Percentiles rank a stretch among this genome's conserved stretches.
phyloP scores from a whole-genome alignment of 2,888 invertebrate species.

The Microdon myrmicae region DNA sequence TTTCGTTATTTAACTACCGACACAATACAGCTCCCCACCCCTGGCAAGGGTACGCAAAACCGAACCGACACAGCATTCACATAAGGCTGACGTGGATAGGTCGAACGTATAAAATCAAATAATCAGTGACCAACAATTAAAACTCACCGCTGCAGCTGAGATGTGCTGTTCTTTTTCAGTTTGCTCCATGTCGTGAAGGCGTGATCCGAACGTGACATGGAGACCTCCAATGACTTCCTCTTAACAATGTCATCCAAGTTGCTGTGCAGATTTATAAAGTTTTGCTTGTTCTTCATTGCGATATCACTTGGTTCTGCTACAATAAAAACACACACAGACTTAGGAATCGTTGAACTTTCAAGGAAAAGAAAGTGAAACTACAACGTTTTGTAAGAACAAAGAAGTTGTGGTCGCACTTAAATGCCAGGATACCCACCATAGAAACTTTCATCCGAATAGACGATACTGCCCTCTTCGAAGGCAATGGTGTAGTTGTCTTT shows the following conservation, averaged over 20 bases:
- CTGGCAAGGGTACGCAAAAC: constrained; percentile 4
- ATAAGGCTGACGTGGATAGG: constrained; percentile 11
- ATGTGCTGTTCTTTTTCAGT: constrained; percentile 77
- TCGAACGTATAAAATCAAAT: constrained; percentile 9
- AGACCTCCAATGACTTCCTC: constrained; percentile 72
- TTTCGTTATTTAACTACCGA: constrained; percentile 38
- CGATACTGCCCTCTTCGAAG: constrained; percentile 89
- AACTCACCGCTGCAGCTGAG: constrained; percentile 72
- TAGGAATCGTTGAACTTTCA: constrained; percentile 1
- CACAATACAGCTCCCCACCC: constrained; percentile 1
- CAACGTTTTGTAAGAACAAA: constrained; percentile 31
- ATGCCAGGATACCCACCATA: constrained; percentile 66
- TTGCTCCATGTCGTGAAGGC: constrained; percentile 91
- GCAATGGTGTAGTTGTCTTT: constrained; percentile 96
- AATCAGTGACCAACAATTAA: neutral
- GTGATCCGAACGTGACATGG: constrained; percentile 89
- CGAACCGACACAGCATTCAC: constrained; percentile 17
- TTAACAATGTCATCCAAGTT: constrained; percentile 66
- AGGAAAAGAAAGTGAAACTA: constrained; percentile 24
- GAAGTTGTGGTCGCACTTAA: constrained; percentile 14
- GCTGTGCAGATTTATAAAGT: constrained; percentile 65
- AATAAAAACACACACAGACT: constrained; percentile 3
- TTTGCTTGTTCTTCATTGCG: constrained; percentile 62
- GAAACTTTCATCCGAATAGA: constrained; percentile 87
- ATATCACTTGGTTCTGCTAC: constrained; percentile 64